Conservation (phyloP, 2,797 vertebrate species). For the Mus minutoides region DNA sequence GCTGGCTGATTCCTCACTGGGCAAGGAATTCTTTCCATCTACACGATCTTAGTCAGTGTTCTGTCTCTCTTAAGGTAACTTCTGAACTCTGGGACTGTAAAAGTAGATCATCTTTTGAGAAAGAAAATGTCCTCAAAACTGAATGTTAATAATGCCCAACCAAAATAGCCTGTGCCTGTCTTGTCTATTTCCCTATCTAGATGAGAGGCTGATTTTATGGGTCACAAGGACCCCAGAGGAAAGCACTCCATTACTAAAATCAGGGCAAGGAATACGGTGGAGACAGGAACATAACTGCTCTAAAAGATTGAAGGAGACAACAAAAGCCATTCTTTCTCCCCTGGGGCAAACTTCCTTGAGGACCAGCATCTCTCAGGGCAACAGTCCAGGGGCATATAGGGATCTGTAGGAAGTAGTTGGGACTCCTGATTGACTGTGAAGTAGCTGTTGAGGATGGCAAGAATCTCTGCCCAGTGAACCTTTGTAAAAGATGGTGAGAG, state of each 20-base stretch:
- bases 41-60: background rate
- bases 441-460: background rate
- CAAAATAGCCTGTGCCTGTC: background rate
- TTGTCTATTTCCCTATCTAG: slow-evolving; percentile 36
- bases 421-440: background rate
- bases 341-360: too few species aligned
- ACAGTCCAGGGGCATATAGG: background rate
- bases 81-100: slow-evolving; percentile 19
- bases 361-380: background rate
- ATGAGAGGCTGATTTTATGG: slow-evolving; percentile 45
- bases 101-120: slow-evolving; percentile 35
- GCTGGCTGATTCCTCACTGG: background rate
- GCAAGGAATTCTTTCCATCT: background rate
- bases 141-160: background rate
- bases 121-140: background rate
- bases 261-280: background rate
- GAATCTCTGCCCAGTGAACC: background rate
- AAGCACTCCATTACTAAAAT: background rate
- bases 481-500: background rate
- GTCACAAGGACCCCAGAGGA: slow-evolving; percentile 10
- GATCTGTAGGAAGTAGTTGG: background rate
- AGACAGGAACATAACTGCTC: background rate
- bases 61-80: background rate
- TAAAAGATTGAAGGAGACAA: background rate
- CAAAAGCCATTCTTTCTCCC: background rate